Base-by-base conservation (phyloP, 2,113 vertebrate species). In the Dryoscopus gambensis region DNA sequence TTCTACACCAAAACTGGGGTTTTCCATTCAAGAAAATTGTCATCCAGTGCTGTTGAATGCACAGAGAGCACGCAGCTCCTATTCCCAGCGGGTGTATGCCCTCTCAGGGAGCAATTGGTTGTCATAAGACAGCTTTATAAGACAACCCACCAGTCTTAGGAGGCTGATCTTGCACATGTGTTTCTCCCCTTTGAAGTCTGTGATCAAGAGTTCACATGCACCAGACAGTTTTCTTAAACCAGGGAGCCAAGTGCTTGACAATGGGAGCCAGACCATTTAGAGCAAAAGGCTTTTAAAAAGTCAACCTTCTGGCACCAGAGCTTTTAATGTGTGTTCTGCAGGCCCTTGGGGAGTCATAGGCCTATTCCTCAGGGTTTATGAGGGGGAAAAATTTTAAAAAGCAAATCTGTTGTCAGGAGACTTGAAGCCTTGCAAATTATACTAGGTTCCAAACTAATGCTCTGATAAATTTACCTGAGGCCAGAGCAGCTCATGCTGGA, bases 151-250 rank as follows among this genome's bases (percentile, higher is more conserved):
- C 49, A 19, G 65, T 44, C 65, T 44, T 82, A 37, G 6, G 49
- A 84, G 63, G 52, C 74, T 91, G 92, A 85, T 71, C 70, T 80
- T 90, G 90, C 84, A 91, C 93, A 95, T 84, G 93, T 95, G 95
- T 91, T 89, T 76, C 85, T 95, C 86, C 81, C 87, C 93, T 96
- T 96, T 96, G 96, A 96, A 93, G 95, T 96, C 81, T 94, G 84
- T 87, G 94, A 93, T 94, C 90, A 91, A 91, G 92, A 82, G 69
- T 89, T 91, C 75, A 31, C 11, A 7, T 17, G 84, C 93, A 93
- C 77, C 96, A 94, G 77, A 50, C 84, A 77, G 86, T 75, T 95
- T 90, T 44, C 84, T 80, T 73, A 92, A 77, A 81, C 76, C 67
- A 49, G 63, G 65, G 71, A 94, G 77, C 76, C 84, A 70, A 93